Evolutionary conservation across 2,113 vertebrate genomes (phyloP).

Genomic region (Rhadina sibilatrix): DNA sequence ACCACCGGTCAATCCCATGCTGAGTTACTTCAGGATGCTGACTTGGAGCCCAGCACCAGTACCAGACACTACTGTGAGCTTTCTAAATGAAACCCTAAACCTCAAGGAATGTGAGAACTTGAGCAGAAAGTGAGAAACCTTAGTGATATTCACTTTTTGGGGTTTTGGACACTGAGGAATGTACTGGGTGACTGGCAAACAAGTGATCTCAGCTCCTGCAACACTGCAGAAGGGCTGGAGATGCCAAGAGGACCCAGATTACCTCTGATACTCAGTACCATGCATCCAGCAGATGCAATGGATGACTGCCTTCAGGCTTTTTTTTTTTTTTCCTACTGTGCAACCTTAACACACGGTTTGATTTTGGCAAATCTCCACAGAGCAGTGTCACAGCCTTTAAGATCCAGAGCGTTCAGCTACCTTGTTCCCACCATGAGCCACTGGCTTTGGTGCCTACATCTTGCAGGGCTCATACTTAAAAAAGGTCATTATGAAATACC

Average conservation of each 20-base stretch:
- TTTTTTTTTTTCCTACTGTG: neutral
- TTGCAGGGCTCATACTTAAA: neutral
- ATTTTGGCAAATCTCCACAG: neutral
- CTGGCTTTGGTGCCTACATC: neutral
- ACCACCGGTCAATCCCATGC: neutral
- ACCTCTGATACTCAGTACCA: neutral
- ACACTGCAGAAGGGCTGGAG: neutral
- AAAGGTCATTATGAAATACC: neutral
- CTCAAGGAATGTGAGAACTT: neutral
- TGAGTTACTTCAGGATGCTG: neutral
- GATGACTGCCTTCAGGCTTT: neutral
- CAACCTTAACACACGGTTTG: neutral
- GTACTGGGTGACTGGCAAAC: neutral
- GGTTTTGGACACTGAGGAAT: rapidly evolving
- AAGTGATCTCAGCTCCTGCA: neutral
- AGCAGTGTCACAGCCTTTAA: neutral
- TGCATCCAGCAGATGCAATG: neutral
- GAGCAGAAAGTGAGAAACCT: neutral
- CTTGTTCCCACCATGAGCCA: rapidly evolving
- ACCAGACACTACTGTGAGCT: neutral
- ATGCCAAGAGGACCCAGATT: neutral
- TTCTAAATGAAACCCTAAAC: neutral
- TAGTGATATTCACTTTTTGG: neutral
- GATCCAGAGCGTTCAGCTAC: neutral
- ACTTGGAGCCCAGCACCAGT: neutral